Evolutionary conservation across 2,888 invertebrate species (phyloP), one percentile per base, ranked within the genome.

Genomic region (Atherix ibis): DNA sequence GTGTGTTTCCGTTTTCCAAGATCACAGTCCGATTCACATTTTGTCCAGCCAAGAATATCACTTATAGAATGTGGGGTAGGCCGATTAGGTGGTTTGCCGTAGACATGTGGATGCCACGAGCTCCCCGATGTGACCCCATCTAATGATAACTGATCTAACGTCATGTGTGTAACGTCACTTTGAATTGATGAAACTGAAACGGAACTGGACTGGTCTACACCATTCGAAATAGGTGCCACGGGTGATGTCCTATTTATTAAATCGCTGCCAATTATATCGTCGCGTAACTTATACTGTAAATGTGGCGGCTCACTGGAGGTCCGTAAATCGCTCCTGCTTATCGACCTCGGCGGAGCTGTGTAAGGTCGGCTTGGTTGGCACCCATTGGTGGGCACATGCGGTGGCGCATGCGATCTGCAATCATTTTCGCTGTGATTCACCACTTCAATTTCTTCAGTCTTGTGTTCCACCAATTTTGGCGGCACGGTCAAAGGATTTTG

Each of bases 51-150:
- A 47, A 92, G 66, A 44, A 91, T 91, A 54, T 89, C 82, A 43
- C 81, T 78, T 51, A 92, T 91, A 26, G 76, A 73, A 58, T 88
- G 85, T 4, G 88, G 82, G 2, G 91, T 89, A 2, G 85, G 85
- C 35, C 71, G 71, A 46, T 75, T 76, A 8, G 83, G 83, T 9
- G 84, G 77, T 47, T 77, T 77, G 3, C 75, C 79, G 56, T 89
- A 89, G 15, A 88, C 82, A 57, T 89, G 89, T 22, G 85, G 81
- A 63, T 88, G 89, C 88, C 89, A 89, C 25, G 82, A 60, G 16
- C 57, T 48, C 6, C 18, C 13, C 88, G 89, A 89, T 25, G 82
- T 61, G 16, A 57, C 48, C 6, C 18, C 13, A 5, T 35, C 40
- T 17, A 31, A 12, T 19, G 30, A 6, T 32, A 34, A 13, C 5